Conservation (phyloP, 2,113 vertebrate genomes). For the Ovibos moschatus region DNA sequence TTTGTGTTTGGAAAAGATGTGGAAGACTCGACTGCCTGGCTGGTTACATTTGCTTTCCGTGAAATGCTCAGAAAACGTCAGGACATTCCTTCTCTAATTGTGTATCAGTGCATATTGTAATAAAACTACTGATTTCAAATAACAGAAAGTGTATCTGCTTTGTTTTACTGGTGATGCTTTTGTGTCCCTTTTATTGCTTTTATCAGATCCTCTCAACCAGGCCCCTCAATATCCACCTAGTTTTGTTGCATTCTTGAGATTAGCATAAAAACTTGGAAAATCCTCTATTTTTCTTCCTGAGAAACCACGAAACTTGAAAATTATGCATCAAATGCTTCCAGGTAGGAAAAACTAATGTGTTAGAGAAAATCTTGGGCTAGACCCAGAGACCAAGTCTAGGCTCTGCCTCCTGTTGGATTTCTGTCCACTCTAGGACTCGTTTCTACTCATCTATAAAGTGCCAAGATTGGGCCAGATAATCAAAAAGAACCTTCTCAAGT, state of each 20-base stretch:
- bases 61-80: conserved; percentile 79
- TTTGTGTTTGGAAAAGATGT: conserved; percentile 68
- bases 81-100: conserved; percentile 80
- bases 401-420: background rate
- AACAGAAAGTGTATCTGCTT: conserved; percentile 6
- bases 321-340: background rate
- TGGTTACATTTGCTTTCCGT: conserved; percentile 77
- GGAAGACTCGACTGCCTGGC: conserved; percentile 59
- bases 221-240: background rate
- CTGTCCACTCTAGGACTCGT: background rate
- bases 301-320: background rate
- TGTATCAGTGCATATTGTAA: conserved; percentile 81
- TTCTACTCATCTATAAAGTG: background rate
- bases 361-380: background rate
- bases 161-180: conserved; percentile 32
- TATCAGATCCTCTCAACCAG: background rate
- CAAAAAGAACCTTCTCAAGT: background rate
- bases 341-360: background rate
- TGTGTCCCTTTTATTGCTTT: conserved; percentile 15
- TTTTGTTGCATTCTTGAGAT: background rate
- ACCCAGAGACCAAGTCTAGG: background rate
- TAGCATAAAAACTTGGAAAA: background rate
- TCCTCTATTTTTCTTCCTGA: background rate
- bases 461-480: background rate
- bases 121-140: conserved; percentile 81